Conservation (phyloP, 2,113 vertebrate genomes). For the Lasiurus borealis region DNA sequence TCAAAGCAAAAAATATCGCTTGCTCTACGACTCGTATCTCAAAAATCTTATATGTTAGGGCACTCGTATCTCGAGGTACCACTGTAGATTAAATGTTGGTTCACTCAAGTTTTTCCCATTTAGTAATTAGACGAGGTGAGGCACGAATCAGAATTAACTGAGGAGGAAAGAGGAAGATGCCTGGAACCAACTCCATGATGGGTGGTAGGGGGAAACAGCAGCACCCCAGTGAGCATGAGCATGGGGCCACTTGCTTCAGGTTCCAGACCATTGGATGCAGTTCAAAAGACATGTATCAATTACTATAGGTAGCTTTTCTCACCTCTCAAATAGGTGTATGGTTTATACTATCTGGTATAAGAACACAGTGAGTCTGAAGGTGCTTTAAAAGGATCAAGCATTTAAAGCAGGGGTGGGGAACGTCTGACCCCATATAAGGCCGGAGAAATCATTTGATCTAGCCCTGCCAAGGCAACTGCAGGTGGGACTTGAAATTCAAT, state of each 20-base stretch:
- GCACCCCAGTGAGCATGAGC: not conserved
- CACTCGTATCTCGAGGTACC: too few species aligned
- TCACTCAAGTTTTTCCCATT: slow-evolving; percentile 6
- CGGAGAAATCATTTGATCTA: too few species aligned
- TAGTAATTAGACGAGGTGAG: not conserved
- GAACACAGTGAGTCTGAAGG: not conserved
- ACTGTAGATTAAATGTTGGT: not conserved
- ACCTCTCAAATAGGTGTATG: not conserved
- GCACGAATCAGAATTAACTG: not conserved
- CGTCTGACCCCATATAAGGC: too few species aligned
- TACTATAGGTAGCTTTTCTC: not conserved
- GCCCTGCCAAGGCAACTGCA: too few species aligned
- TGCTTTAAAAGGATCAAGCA: slow-evolving; percentile 20
- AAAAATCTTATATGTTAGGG: too few species aligned
- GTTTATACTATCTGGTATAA: not conserved
- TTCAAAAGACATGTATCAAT: not conserved
- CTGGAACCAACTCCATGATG: not conserved
- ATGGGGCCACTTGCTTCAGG: not conserved
- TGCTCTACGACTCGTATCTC: too few species aligned
- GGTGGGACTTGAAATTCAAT: too few species aligned
- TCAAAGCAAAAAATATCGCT: too few species aligned
- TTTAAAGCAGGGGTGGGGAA: not conserved
- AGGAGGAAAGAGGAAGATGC: not conserved
- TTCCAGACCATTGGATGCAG: not conserved
- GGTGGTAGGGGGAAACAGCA: not conserved